Evolutionary conservation across 2,888 invertebrate species (phyloP).

Genomic region (Achlya flavicornis): DNA sequence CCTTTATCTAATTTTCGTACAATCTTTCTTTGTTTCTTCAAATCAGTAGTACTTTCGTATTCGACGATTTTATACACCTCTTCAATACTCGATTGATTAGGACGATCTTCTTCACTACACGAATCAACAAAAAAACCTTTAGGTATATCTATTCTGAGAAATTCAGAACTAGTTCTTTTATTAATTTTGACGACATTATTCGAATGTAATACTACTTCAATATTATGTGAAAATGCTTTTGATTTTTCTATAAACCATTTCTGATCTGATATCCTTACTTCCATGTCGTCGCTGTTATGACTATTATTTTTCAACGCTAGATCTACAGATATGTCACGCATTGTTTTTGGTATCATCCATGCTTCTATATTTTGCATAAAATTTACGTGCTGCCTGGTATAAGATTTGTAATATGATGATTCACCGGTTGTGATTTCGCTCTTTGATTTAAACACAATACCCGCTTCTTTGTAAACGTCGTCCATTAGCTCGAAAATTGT

Average conservation of each 20-base stretch:
- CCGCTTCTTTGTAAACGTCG: conserved; percentile 58
- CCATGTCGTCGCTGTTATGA: conserved; percentile 38
- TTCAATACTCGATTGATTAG: conserved; percentile 60
- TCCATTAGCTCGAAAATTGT: conserved; percentile 66
- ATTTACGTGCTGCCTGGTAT: conserved; percentile 48
- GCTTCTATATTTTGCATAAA: conserved; percentile 66
- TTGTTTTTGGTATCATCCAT: conserved; percentile 68
- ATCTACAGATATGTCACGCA: conserved; percentile 37
- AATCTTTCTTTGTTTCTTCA: conserved; percentile 33
- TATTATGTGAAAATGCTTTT: conserved; percentile 59
- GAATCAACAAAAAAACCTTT: conserved; percentile 62
- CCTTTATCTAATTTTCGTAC: conserved; percentile 35
- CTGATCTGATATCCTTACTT: conserved; percentile 50
- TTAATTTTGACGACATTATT: conserved; percentile 42
- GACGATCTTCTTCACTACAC: conserved; percentile 44
- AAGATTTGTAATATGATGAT: conserved; percentile 45
- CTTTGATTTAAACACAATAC: conserved; percentile 52
- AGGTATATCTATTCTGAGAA: conserved; percentile 66
- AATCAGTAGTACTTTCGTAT: conserved; percentile 59
- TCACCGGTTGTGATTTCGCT: conserved; percentile 55
- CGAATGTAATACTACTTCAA: conserved; percentile 62
- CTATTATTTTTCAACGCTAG: conserved; percentile 27
- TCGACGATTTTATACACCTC: conserved; percentile 70
- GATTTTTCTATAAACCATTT: conserved; percentile 65
- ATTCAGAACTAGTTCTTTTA: conserved; percentile 53